Evolutionary conservation across 37 sponge, comb jelly and placozoan genomes (phyloP).

Genomic region (Spongilla lacustris): DNA sequence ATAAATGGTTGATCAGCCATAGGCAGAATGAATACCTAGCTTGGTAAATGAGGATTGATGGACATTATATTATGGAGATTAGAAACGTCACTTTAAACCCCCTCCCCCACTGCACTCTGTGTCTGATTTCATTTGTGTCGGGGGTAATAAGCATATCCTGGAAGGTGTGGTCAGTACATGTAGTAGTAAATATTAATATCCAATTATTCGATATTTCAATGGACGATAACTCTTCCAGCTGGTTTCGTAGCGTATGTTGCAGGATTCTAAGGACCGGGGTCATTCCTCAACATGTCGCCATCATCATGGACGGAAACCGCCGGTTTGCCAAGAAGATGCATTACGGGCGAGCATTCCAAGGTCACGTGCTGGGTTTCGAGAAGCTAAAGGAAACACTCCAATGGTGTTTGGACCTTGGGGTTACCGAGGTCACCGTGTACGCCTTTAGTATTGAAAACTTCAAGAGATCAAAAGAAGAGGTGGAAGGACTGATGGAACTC

Average conservation of each 20-base stretch:
- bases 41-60: no score
- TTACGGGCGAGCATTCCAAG: slow-evolving; percentile 53
- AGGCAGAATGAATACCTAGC: no score
- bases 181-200: no score
- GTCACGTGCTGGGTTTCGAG: slow-evolving; percentile 93
- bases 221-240: slow-evolving; percentile 16
- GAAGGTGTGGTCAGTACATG: no score
- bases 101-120: no score
- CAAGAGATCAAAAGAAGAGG: slow-evolving; percentile 91
- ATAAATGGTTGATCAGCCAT: no score
- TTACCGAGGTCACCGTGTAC: slow-evolving; percentile 94
- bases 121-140: no score
- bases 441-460: slow-evolving; percentile 99
- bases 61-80: no score
- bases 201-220: background rate
- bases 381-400: slow-evolving; percentile 92
- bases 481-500: slow-evolving; percentile 92
- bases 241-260: slow-evolving; percentile 70
- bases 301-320: slow-evolving; percentile 99
- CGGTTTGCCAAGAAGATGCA: slow-evolving; percentile 87
- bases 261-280: slow-evolving; percentile 50
- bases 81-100: no score
- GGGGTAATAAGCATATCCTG: no score
- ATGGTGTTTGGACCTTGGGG: slow-evolving; percentile 92
- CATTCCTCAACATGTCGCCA: slow-evolving; percentile 91